Evolutionary conservation across 1,140 invertebrate species (phyloP).

Genomic region (Helicoverpa armigera): DNA sequence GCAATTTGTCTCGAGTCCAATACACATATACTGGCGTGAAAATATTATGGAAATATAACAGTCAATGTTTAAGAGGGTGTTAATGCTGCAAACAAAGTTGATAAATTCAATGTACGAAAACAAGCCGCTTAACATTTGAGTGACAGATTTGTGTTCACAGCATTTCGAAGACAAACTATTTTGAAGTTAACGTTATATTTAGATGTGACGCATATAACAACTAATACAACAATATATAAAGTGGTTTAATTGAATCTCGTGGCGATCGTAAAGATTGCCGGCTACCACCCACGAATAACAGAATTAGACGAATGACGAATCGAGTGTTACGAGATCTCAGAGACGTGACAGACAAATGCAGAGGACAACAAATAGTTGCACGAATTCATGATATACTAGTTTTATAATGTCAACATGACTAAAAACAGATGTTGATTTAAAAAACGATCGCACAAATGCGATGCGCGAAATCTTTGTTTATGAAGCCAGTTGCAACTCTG

Average conservation of each 20-base stretch:
- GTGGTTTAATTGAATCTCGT: slow-evolving; percentile 50
- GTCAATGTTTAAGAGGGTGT: slow-evolving; percentile 35
- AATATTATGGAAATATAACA: slow-evolving; percentile 40
- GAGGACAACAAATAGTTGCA: slow-evolving; percentile 14
- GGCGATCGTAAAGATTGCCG: slow-evolving; percentile 40
- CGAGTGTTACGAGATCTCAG: slow-evolving; percentile 31
- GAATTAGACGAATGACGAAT: slow-evolving; percentile 72
- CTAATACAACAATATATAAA: slow-evolving; percentile 51
- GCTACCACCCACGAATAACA: slow-evolving; percentile 66
- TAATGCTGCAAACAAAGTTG: slow-evolving; percentile 19
- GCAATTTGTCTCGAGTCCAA: slow-evolving; percentile 35
- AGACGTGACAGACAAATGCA: slow-evolving; percentile 51
- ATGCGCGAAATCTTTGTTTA: slow-evolving; percentile 6
- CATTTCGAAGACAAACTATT: slow-evolving; percentile 24
- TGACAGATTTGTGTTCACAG: slow-evolving; percentile 5
- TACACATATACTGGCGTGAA: slow-evolving; percentile 24
- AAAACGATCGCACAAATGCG: background rate
- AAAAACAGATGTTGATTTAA: background rate
- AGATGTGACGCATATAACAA: slow-evolving; percentile 39
- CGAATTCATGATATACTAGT: background rate
- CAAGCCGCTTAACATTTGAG: slow-evolving; percentile 7
- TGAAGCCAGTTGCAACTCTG: background rate
- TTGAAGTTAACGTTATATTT: slow-evolving; percentile 14
- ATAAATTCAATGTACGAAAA: slow-evolving; percentile 10
- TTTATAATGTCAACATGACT: too few relatives aligned